These are phyloP conservation scores for Salvelinus fontinalis DNA, from an alignment of 2,113 vertebrate species.

Conservation along the genomic window DNA sequence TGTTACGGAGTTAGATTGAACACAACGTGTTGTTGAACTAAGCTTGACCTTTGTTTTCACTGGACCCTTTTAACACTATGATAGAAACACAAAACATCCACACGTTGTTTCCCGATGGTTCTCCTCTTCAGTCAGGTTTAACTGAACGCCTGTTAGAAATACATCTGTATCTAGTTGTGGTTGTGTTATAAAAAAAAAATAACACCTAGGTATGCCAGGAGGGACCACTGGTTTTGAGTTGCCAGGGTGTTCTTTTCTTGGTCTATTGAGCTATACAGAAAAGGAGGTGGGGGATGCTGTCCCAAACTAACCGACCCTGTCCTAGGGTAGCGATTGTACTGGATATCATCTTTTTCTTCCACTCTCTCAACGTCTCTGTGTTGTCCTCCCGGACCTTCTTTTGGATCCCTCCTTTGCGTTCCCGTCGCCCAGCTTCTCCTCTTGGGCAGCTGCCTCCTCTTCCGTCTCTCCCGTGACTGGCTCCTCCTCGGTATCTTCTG, in stretches of 20 bases:
- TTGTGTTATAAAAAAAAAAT: background rate
- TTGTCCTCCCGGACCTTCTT: constrained; percentile 63
- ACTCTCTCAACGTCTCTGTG: constrained; percentile 25
- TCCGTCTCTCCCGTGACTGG: background rate
- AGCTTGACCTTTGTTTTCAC: background rate
- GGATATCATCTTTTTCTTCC: constrained; percentile 8
- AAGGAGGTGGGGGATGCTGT: constrained; percentile 9
- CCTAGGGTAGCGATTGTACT: constrained; percentile 9
- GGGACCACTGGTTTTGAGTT: constrained; percentile 1
- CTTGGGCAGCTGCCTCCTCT: constrained; percentile 18
- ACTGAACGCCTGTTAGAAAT: background rate
- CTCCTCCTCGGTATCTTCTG: background rate
- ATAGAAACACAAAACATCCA: background rate
- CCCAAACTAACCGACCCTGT: background rate
- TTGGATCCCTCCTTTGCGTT: constrained; percentile 50
- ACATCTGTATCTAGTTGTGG: background rate
- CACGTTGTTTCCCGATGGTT: background rate
- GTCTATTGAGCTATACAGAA: constrained; percentile 35
- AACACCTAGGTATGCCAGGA: background rate
- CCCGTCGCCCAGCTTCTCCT: constrained; percentile 35
- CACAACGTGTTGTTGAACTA: background rate
- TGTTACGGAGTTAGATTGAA: background rate
- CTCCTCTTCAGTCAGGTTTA: background rate
- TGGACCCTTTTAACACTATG: background rate
- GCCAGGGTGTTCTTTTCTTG: constrained; percentile 13